Base-by-base conservation (phyloP, 2,888 invertebrate species). In the Podotricha telesiphe region DNA sequence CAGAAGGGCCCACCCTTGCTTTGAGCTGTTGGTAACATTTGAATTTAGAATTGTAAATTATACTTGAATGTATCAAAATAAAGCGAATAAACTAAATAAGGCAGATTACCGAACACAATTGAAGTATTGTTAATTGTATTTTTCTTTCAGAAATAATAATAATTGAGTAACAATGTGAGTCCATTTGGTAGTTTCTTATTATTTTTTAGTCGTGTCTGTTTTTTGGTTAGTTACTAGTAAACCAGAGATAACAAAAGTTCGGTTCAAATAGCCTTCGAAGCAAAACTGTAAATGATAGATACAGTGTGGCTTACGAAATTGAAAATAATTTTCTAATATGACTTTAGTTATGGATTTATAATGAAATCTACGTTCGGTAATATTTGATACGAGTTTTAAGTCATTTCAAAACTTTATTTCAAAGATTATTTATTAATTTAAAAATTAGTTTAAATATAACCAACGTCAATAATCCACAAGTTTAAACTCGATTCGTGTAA, bases 1-100 rank as follows among this genome's bases (percentile, higher is more conserved):
- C 47, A 13, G 58, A 42, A 51, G 37, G 50, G 59, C n/a, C 19
- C 37, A 51, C 15, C 50, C 50, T 42, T 51, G 37, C 37, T 62
- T 19, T 19, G 19, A 62, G 17, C 13, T 37, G 17, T 37, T 37
- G 34, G 6, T 59, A 10, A 59, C 22, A 45, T 59, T 59, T 13
- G 15, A 45, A 17, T 17, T 55, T n/a, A 42, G 11, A 7, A 11
- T 13, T 28, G 17, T 28, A 37, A 10, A 8, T 1, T 37, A 37
- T 37, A 4, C 7, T 37, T 4, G 1, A 37, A 37, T 8, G 10
- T 37, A 8, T 37, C 28, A 28, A 4, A 4, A 28, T 4, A 28
- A 28, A 28, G 28, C 28, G 2, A 28, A 4, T 28, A 2, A 4
- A 6, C 28, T 28, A 28, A 6, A 2, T 28, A 28, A 28, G n/a